phyloP scores from a whole-genome alignment of 2,888 invertebrate genomes.

The Chydorus sphaericus region DNA sequence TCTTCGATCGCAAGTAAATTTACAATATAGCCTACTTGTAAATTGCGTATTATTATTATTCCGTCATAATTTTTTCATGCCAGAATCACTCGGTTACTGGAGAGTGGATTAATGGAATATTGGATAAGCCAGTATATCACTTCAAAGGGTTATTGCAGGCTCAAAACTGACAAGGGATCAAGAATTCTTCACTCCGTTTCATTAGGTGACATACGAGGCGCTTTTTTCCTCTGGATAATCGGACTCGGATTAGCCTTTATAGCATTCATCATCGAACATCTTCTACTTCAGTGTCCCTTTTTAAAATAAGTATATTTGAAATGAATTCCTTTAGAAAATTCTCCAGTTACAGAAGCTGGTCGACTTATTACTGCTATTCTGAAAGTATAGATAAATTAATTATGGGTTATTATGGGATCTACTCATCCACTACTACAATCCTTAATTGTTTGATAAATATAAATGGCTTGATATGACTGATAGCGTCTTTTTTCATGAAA shows the following conservation, averaged over 20 bases:
- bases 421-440: too few species aligned
- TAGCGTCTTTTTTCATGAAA: too few species aligned
- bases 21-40: background rate
- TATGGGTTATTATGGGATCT: too few species aligned
- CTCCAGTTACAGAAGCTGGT: too few species aligned
- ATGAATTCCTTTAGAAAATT: too few species aligned
- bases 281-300: background rate
- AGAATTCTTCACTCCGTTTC: background rate
- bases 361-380: too few species aligned
- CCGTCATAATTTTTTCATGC: background rate
- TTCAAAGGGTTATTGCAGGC: background rate
- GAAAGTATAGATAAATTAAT: too few species aligned
- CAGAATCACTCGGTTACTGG: background rate
- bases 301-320: too few species aligned
- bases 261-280: background rate
- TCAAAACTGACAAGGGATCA: background rate
- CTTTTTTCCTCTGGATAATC: background rate
- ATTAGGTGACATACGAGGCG: background rate
- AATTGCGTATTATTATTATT: background rate
- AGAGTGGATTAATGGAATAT: slow-evolving; percentile 6
- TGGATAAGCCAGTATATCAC: background rate
- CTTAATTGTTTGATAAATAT: too few species aligned
- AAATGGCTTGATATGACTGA: too few species aligned
- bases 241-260: background rate
- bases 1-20: slow-evolving; percentile 2